A percentile compares a stretch with the other conserved stretches of the same genome.
Conservation (phyloP, 2,888 invertebrate genomes). For the Chrysolina oricalcia region DNA sequence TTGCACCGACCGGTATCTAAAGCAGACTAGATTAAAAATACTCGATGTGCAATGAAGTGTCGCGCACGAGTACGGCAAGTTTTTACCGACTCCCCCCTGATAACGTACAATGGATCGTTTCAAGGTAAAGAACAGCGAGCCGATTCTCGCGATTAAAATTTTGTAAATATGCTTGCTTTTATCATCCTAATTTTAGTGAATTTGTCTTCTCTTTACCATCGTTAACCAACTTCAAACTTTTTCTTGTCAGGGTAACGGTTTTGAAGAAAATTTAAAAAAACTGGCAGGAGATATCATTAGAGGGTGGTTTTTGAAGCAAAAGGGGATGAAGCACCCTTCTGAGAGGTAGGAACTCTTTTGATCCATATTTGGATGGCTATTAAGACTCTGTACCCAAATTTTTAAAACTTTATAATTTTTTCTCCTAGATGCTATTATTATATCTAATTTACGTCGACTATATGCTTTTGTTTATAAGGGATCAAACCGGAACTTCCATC, state of each 20-base stretch:
- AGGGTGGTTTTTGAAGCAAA: not conserved
- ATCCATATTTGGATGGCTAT: not conserved
- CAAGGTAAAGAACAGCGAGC: constrained; percentile 24
- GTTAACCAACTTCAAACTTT: constrained; percentile 7
- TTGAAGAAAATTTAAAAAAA: constrained; percentile 15
- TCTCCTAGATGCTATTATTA: not conserved
- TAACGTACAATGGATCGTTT: constrained; percentile 24
- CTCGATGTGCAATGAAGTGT: not conserved
- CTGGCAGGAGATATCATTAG: constrained; percentile 19
- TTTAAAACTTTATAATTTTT: constrained; percentile 13
- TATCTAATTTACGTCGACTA: too few relatives aligned
- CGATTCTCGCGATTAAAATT: constrained; percentile 22
- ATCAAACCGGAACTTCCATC: too few relatives aligned
- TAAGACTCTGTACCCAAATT: constrained; percentile 10
- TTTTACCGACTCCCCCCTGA: constrained; percentile 13
- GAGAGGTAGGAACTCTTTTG: constrained; percentile 13
- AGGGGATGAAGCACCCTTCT: not conserved
- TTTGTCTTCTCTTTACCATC: constrained; percentile 5
- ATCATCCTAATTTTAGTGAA: constrained; percentile 18
- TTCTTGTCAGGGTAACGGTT: constrained; percentile 21
- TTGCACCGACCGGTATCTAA: too few relatives aligned
- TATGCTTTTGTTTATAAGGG: too few relatives aligned
- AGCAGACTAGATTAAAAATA: not conserved
- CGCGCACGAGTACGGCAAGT: constrained; percentile 17
- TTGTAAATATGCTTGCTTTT: constrained; percentile 22